A percentile compares a stretch with the other conserved stretches of the same genome.
phyloP scores from a whole-genome alignment of 2,797 vertebrate genomes.

The Chaunax sp. region DNA sequence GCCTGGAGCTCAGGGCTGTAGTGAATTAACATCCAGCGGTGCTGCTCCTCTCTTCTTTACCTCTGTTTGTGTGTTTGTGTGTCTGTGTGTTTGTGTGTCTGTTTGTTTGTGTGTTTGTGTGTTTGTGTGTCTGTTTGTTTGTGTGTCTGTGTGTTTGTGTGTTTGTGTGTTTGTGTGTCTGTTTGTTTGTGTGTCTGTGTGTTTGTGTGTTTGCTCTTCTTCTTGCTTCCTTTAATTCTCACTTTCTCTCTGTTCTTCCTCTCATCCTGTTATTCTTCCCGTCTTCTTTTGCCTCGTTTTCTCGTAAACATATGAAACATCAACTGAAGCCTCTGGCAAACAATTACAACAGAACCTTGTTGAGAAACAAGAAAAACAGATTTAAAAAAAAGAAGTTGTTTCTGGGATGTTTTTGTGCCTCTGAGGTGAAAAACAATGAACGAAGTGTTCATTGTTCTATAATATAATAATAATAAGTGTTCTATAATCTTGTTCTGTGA shows the following conservation, averaged over 20 bases:
- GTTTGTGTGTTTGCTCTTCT: neutral
- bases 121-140: no score
- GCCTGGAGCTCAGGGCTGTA: conserved; percentile 38
- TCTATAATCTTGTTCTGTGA: no score
- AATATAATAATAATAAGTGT: no score
- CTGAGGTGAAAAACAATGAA: neutral
- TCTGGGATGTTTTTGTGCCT: neutral
- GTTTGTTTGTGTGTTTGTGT: no score
- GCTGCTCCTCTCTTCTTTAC: conserved; percentile 27
- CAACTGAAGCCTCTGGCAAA: neutral
- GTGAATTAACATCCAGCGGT: conserved; percentile 37
- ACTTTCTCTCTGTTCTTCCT: neutral
- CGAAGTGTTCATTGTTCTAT: no score
- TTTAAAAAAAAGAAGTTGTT: accelerated
- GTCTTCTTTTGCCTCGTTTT: neutral
- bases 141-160: no score
- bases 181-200: neutral
- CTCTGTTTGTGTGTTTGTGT: conserved; percentile 11
- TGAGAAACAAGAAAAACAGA: neutral
- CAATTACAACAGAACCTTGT: neutral
- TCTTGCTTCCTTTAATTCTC: neutral
- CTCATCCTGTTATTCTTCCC: neutral
- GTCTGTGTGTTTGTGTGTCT: no score
- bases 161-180: no score
- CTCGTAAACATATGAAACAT: neutral